Evolutionary conservation across 2,888 invertebrate species (phyloP).

Genomic region (Leucophora obtusa): DNA sequence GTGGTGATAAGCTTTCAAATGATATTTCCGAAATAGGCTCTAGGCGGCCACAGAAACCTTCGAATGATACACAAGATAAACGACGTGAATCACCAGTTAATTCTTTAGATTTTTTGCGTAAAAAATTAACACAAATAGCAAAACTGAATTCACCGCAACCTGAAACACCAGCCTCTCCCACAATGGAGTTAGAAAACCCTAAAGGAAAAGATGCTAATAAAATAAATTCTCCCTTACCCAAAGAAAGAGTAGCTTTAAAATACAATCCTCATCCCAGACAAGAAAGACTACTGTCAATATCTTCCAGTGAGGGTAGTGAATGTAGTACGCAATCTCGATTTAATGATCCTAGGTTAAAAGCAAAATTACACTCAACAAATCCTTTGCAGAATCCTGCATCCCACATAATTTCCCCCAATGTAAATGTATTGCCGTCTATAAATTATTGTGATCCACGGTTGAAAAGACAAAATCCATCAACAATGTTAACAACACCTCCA

Average conservation of each 20-base stretch:
- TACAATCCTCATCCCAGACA: conserved; percentile 78
- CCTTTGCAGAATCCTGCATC: not conserved
- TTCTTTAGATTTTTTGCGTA: conserved; percentile 68
- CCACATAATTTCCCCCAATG: conserved; percentile 7
- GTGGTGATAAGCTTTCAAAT: conserved; percentile 47
- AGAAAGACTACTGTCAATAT: conserved; percentile 50
- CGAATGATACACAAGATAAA: conserved; percentile 46
- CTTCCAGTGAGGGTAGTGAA: conserved; percentile 54
- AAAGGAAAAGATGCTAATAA: not conserved
- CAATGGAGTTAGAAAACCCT: not conserved
- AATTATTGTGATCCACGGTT: conserved; percentile 68
- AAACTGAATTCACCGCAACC: conserved; percentile 59
- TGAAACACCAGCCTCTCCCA: conserved; percentile 26
- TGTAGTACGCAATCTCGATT: conserved; percentile 29
- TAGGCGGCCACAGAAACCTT: conserved; percentile 25
- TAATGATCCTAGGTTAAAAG: conserved; percentile 60
- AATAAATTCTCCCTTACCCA: conserved; percentile 24
- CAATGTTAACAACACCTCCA: conserved; percentile 17
- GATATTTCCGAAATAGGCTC: conserved; percentile 46
- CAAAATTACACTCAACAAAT: conserved; percentile 5
- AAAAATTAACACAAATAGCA: conserved; percentile 68
- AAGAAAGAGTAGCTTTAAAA: conserved; percentile 76
- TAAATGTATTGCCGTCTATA: conserved; percentile 66
- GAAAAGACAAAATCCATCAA: conserved; percentile 44
- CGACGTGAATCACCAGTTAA: not conserved